Base-by-base conservation (phyloP, 2,797 vertebrate species). In the Echiichthys vipera region DNA sequence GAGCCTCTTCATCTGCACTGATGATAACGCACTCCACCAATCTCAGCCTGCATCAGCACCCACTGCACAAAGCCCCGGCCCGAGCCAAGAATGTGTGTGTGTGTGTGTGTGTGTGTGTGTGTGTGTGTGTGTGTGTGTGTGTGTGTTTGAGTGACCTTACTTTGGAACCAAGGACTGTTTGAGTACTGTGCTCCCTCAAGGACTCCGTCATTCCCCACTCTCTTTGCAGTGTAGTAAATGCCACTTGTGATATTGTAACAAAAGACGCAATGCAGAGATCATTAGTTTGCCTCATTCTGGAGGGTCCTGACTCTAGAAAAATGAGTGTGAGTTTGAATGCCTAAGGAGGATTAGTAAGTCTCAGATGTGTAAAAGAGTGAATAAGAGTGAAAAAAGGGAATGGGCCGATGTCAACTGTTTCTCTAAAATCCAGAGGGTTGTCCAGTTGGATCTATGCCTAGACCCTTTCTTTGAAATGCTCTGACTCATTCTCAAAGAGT, bases 351-450 rank as follows among this genome's bases (percentile, higher is more conserved):
- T 88, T 81, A 84, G 70, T 43, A 53, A 70, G 37, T 82, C 65
- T 84, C 76, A 70, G 79, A 88, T 81, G 77, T 59, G 53, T 63
- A 49, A 47, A 54, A 57, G 45, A 65, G 78, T 32, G 56, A 82
- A 71, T 70, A n/a, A n/a, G 78, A 72, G 73, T 2, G 6, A 76
- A 62, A 55, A 67, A 83, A 80, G 74, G 74, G 88, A 83, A 88
- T 74, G 62, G 89, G 85, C 92, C 93, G 91, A 92, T 92, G 90
- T 91, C 88, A 88, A 84, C 73, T 73, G 74, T 88, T 91, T 85
- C 83, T 87, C 83, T 90, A 76, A 89, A 88, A 91, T 92, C 88
- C 84, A 87, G 73, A 80, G 87, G 84, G 83, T 90, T 88, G 81
- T 79, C 81, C 84, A 74, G 73, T 88, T 91, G 81, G 84, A 90